Evolutionary conservation across 2,797 vertebrate genomes (phyloP).

Genomic region (Morus bassanus): DNA sequence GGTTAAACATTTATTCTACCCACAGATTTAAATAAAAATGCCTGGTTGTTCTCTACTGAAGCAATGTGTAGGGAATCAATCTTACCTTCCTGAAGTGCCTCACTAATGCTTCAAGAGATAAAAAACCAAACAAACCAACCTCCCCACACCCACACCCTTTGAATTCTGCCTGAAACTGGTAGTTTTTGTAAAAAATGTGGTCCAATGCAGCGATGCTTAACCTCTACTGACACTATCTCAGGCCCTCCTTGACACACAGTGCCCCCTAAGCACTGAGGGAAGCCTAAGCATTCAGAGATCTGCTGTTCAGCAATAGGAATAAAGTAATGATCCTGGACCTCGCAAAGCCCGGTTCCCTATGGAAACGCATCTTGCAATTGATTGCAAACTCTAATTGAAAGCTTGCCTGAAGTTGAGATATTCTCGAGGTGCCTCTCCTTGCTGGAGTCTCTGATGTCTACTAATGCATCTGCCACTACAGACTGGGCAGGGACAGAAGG

Average conservation of each 20-base stretch:
- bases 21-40: conserved; percentile 58
- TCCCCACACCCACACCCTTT: rapidly evolving
- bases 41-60: conserved; percentile 4
- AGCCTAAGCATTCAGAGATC: not conserved
- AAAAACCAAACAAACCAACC: not conserved
- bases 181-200: not conserved
- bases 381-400: not conserved
- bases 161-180: not conserved
- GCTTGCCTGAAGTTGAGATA: not conserved
- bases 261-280: not conserved
- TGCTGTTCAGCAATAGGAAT: not conserved
- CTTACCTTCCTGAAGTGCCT: not conserved
- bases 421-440: not conserved
- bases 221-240: not conserved
- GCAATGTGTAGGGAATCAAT: not conserved
- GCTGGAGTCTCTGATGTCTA: not conserved
- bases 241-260: not conserved
- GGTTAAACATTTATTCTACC: conserved; percentile 54
- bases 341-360: rapidly evolving
- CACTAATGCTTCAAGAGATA: not conserved
- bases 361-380: not conserved
- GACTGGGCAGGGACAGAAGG: not conserved
- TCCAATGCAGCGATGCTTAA: not conserved
- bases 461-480: not conserved
- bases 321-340: not conserved